Base-by-base conservation (phyloP, 1,140 invertebrate species). In the Micrasema longulum region DNA sequence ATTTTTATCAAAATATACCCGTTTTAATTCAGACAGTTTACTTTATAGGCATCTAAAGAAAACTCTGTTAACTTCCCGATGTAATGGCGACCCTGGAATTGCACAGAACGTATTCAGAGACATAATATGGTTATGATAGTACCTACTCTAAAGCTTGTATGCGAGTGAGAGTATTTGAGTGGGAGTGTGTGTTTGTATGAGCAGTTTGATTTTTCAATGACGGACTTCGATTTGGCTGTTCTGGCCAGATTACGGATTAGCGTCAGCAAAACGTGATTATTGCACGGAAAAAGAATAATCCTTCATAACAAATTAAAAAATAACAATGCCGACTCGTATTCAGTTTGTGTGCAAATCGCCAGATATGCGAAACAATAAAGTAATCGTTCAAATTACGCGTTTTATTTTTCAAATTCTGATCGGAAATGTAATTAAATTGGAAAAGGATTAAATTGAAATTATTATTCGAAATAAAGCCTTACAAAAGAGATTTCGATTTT, bases 241-340 rank as follows among this genome's bases (percentile, higher is more conserved):
- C 36, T 11, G 57, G n/a, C 26, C 12, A 69, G 55, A 70, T 64
- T 70, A 70, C 22, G 55, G 55, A 70, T 70, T 64, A 70, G 35
- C 43, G 55, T 26, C 43, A 31, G 12, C 47, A 60, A 69, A 60
- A 70, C 60, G 41, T 62, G 68, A 70, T 62, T 62, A 70, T 38
- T 45, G 41, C n/a, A 68, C 22, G 50, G 26, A 48, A n/a, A 45
- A 45, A 31, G 35, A 65, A 31, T 50, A 65, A 50, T 45, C 57
- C 45, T 60, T 43, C 36, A 63, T 63, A 63, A 63, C 57, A 63
- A 63, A 63, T 63, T 45, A 63, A 63, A 63, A 63, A 63, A 63
- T 63, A 63, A 63, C 57, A 63, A 43, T 63, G n/a, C 36, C 57
- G 10, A 11, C 12, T 38, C 16, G 35, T 2, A 4, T 63, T 11